These are phyloP conservation scores for Hydrotaea cyrtoneurina DNA, from an alignment of 2,888 invertebrate species.

Conservation along the genomic window DNA sequence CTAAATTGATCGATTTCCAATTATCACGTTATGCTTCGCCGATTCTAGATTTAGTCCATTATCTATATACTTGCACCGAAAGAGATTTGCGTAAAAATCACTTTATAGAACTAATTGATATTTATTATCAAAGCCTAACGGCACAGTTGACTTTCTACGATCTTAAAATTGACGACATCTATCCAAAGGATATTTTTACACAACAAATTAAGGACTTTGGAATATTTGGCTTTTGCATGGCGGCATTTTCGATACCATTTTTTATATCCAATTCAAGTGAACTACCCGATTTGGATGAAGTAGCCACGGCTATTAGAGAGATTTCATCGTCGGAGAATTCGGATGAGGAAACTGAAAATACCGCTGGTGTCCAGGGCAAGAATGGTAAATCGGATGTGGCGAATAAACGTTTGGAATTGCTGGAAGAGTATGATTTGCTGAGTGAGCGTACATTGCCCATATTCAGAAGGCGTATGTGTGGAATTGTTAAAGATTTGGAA, in stretches of 20 bases:
- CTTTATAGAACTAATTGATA: conserved; percentile 73
- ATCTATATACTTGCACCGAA: conserved; percentile 76
- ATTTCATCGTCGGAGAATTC: conserved; percentile 67
- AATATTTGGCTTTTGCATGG: conserved; percentile 75
- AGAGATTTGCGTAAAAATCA: conserved; percentile 74
- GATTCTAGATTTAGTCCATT: conserved; percentile 75
- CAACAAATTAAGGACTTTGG: conserved; percentile 74
- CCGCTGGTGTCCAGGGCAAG: neutral
- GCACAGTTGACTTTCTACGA: conserved; percentile 69
- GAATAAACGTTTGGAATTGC: conserved; percentile 68
- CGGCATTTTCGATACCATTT: conserved; percentile 74
- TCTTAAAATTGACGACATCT: conserved; percentile 70
- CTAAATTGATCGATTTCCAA: conserved; percentile 78
- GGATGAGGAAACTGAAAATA: conserved; percentile 57
- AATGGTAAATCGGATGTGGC: conserved; percentile 44
- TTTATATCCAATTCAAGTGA: conserved; percentile 74
- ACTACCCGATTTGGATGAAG: conserved; percentile 74
- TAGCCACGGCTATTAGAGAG: conserved; percentile 73
- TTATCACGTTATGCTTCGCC: conserved; percentile 77
- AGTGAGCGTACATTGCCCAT: conserved; percentile 74
- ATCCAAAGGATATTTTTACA: conserved; percentile 71
- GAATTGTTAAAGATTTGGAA: conserved; percentile 72
- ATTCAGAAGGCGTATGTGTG: conserved; percentile 74
- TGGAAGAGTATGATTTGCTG: conserved; percentile 73
- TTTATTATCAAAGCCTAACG: conserved; percentile 72